Evolutionary conservation across 2,797 vertebrate species (phyloP).

Genomic region (Tapera naevia): DNA sequence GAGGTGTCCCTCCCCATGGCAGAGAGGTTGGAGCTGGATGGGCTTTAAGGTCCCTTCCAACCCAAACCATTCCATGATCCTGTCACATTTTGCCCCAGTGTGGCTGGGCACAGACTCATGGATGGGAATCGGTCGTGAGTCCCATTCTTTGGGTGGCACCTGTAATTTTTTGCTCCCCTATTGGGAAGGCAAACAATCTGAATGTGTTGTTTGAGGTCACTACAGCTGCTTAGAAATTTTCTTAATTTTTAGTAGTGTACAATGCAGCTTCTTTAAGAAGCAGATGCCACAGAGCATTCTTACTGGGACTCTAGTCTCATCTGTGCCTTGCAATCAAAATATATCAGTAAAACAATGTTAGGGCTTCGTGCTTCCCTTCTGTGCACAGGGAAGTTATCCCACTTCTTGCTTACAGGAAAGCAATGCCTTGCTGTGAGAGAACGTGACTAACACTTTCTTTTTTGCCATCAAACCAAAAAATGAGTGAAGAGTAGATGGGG

Average conservation of each 20-base stretch:
- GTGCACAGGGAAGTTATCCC: neutral
- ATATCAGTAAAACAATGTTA: neutral
- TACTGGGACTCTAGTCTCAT: neutral
- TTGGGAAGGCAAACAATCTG: neutral
- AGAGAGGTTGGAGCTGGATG: too few species aligned
- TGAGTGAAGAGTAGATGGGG: too few species aligned
- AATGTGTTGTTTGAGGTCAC: neutral
- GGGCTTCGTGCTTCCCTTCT: neutral
- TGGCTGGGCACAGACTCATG: rapidly evolving
- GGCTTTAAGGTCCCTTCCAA: too few species aligned
- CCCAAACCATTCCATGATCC: too few species aligned
- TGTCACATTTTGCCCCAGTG: neutral
- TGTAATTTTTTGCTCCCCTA: neutral
- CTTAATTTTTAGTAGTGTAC: neutral
- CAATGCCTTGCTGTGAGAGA: neutral
- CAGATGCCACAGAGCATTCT: neutral
- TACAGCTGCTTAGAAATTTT: neutral
- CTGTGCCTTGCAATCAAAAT: neutral
- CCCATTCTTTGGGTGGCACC: neutral
- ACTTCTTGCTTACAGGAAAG: neutral
- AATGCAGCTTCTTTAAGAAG: neutral
- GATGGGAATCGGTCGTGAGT: neutral
- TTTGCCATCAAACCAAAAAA: neutral
- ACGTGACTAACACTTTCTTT: neutral
- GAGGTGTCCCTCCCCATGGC: too few species aligned